A percentile compares a stretch with the other conserved stretches of the same genome.
Evolutionary conservation across 2,797 vertebrate species (phyloP).

Genomic region (Australoheros facetus): DNA sequence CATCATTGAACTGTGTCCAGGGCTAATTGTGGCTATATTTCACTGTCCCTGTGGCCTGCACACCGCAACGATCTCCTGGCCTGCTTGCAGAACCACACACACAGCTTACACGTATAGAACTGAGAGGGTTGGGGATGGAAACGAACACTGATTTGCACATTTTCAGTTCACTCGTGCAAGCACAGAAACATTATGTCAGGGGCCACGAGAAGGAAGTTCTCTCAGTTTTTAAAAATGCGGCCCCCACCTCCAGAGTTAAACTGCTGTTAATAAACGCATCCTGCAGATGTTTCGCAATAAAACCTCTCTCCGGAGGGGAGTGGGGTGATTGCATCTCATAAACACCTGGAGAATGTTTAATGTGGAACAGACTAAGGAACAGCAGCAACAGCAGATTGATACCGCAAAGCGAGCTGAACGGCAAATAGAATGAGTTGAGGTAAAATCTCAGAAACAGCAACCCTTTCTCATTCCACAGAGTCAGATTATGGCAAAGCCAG

Average conservation of each 20-base stretch:
- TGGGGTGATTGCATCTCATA: constrained; percentile 16
- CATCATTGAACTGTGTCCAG: constrained; percentile 97
- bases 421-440: not conserved
- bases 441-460: not conserved
- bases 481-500: not conserved
- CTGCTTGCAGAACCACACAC: constrained; percentile 57
- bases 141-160: constrained; percentile 6
- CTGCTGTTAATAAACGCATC: constrained; percentile 24
- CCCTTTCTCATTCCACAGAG: not conserved
- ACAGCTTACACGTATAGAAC: constrained; percentile 9
- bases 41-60: constrained; percentile 88
- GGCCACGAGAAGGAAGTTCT: not conserved
- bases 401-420: constrained; percentile 1
- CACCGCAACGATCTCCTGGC: constrained; percentile 79
- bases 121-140: constrained; percentile 19
- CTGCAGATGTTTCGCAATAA: constrained; percentile 51
- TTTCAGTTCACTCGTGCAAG: constrained; percentile 10
- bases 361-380: constrained; percentile 41
- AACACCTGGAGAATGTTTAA: constrained; percentile 34
- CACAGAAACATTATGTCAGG: not conserved
- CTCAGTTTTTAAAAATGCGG: not conserved
- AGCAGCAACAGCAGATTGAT: constrained; percentile 25
- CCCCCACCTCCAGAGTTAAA: not conserved
- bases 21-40: constrained; percentile 99
- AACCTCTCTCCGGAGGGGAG: constrained; percentile 9